Evolutionary conservation across 2,888 invertebrate species (phyloP), one percentile per base, ranked within the genome.

Genomic region (Hirtodrosophila cameraria): DNA sequence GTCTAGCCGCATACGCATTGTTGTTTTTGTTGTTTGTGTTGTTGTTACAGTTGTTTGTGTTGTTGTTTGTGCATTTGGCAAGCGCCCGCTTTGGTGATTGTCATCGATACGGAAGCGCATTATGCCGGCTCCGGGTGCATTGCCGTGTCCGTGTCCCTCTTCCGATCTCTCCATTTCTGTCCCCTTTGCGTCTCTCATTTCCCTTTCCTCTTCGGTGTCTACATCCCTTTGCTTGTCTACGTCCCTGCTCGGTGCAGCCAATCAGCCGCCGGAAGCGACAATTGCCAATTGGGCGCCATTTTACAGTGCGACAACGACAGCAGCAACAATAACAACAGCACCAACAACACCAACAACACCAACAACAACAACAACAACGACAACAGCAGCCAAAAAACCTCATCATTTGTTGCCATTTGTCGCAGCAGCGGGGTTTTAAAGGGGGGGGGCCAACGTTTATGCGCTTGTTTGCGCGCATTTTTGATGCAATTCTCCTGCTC

Each of bases 221-320:
- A n/a, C n/a, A n/a, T n/a, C n/a, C n/a, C n/a, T n/a, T n/a, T n/a
- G n/a, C n/a, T n/a, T n/a, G n/a, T n/a, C n/a, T n/a, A n/a, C n/a
- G n/a, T n/a, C n/a, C n/a, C n/a, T n/a, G n/a, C n/a, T n/a, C 58
- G 78, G 55, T 70, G 77, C 43, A 79, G 77, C 79, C 79, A 79
- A 79, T 76, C 80, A 68, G 75, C 83, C 75, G 75, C 77, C 80
- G 84, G 80, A 81, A 81, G 78, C 70, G 61, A 46, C 84, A 81
- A 81, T 81, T 81, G 80, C 81, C 80, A 84, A 84, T 81, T 84
- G 81, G 80, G 78, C 78, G 80, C 80, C 84, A 80, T 73, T 83
- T 73, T 68, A 41, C 76, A 39, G 43, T 5, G 50, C 55, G 41
- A 53, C 63, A 69, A 15, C 71, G 71, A 49, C 69, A 66, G 41